These are phyloP conservation scores for Rhinoderma darwinii DNA, from an alignment of 2,113 vertebrate species.

Conservation along the genomic window DNA sequence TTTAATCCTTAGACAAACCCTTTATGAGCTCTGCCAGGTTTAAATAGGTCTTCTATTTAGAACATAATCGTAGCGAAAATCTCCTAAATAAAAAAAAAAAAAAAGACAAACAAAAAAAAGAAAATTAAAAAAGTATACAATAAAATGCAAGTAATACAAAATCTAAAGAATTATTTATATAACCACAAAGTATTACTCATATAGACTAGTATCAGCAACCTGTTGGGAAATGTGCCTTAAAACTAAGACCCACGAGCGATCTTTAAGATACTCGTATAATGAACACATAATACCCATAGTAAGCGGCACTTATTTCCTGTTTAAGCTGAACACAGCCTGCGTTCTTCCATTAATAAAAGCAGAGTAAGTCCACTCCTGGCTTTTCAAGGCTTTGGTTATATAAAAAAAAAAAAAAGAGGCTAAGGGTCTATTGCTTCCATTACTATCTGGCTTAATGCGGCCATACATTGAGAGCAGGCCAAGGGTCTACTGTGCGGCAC, in stretches of 20 bases:
- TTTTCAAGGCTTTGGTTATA: conserved; percentile 11
- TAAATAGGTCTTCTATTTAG: too few species aligned
- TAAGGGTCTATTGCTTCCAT: conserved; percentile 67
- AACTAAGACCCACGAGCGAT: not conserved
- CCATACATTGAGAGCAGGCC: conserved; percentile 64
- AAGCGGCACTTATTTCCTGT: conserved; percentile 15
- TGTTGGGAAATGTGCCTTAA: not conserved
- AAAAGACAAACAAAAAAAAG: not conserved
- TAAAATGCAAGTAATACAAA: not conserved
- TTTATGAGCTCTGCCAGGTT: too few species aligned
- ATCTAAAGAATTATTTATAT: not conserved
- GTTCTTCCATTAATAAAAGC: conserved; percentile 11
- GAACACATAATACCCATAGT: conserved; percentile 22
- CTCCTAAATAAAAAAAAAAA: too few species aligned
- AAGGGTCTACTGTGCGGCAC: conserved; percentile 66
- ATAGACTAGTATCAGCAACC: not conserved
- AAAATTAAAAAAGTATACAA: not conserved
- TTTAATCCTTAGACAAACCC: too few species aligned
- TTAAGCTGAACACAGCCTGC: not conserved
- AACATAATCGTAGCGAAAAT: too few species aligned
- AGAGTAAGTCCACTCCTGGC: not conserved
- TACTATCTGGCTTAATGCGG: conserved; percentile 70
- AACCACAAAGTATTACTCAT: not conserved
- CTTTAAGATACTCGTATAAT: conserved; percentile 6
- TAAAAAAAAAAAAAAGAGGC: conserved; percentile 42